Conservation (phyloP, 2,888 invertebrate genomes). For the Brachyptera putata region DNA sequence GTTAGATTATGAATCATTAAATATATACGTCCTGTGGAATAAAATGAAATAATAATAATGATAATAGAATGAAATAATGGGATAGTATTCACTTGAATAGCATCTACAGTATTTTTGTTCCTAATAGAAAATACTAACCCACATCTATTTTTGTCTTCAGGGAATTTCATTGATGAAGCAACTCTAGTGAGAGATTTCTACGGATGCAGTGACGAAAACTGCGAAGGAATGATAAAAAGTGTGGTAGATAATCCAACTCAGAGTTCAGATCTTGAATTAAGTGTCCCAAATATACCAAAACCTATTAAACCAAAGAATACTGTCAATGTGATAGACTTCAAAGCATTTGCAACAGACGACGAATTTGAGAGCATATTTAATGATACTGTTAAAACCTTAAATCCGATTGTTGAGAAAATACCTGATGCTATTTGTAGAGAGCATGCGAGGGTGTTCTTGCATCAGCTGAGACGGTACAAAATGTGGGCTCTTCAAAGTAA, state of each 20-base stretch:
- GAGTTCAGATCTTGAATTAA: too few species aligned
- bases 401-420: conserved; percentile 62
- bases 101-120: too few species aligned
- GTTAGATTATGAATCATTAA: too few species aligned
- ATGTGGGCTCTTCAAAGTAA: conserved; percentile 70
- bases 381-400: conserved; percentile 56
- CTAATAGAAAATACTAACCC: too few species aligned
- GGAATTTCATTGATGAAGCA: conserved; percentile 1
- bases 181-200: background rate
- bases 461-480: conserved; percentile 63
- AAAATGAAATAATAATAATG: too few species aligned
- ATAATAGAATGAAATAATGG: too few species aligned
- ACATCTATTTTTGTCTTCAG: background rate
- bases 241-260: background rate
- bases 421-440: conserved; percentile 62
- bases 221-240: background rate
- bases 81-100: too few species aligned
- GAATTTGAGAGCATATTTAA: conserved; percentile 28
- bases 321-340: background rate
- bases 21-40: too few species aligned
- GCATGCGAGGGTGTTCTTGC: conserved; percentile 63
- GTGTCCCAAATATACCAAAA: too few species aligned
- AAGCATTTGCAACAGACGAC: background rate
- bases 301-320: background rate
- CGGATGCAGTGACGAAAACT: background rate